Percentiles rank a stretch among this genome's conserved stretches.
Evolutionary conservation across 35 echinoderm and acorn worm species (phyloP).

Genomic region (Stichopus chloronotus): DNA sequence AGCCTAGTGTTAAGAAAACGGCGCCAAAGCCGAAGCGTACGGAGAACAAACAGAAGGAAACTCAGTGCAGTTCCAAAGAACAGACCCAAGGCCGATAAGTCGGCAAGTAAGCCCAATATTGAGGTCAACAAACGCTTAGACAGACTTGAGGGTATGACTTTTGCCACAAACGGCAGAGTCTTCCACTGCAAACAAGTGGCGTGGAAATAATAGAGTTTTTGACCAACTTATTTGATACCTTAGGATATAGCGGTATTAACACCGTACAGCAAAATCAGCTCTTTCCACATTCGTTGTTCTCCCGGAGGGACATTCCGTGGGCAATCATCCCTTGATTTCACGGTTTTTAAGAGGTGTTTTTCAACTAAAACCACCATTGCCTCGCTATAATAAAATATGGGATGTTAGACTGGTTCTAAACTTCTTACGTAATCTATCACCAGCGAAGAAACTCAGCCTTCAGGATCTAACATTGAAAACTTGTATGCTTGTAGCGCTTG

Average conservation of each 20-base stretch:
- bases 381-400: not conserved
- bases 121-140: not conserved
- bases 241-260: constrained; percentile 16
- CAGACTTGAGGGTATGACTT: not conserved
- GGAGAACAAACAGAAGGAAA: not conserved
- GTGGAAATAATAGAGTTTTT: constrained; percentile 10
- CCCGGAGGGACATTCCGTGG: not conserved
- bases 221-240: not conserved
- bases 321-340: not conserved
- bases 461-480: constrained; percentile 20
- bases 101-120: constrained; percentile 3
- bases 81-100: not conserved
- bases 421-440: constrained; percentile 9
- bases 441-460: constrained; percentile 34
- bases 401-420: constrained; percentile 37
- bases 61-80: not conserved
- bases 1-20: constrained; percentile 18
- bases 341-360: constrained; percentile 16
- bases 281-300: constrained; percentile 1
- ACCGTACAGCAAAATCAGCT: not conserved
- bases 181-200: not conserved
- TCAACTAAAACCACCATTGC: not conserved
- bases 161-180: constrained; percentile 31
- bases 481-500: not conserved
- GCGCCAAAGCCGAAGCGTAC: not conserved